Conservation (phyloP, 1,140 invertebrate species). For the Ridgeia piscesae region DNA sequence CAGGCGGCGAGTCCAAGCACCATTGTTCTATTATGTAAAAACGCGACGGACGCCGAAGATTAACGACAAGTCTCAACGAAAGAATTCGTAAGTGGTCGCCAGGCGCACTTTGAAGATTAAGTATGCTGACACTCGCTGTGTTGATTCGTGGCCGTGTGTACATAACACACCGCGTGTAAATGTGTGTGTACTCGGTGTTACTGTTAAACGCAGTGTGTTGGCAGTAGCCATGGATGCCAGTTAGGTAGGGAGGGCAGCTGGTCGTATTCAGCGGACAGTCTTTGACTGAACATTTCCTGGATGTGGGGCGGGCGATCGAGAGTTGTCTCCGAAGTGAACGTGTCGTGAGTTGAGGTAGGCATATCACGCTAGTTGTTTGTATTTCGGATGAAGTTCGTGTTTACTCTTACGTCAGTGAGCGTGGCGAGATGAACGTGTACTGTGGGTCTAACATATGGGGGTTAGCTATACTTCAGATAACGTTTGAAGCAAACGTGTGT, state of each 20-base stretch:
- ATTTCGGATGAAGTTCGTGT: neutral
- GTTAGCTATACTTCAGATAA: neutral
- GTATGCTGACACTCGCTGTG: neutral
- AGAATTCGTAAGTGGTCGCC: neutral
- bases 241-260: neutral
- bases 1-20: neutral
- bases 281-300: neutral
- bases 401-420: neutral
- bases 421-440: neutral
- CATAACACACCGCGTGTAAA: neutral
- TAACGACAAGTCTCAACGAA: neutral
- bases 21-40: neutral
- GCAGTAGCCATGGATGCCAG: neutral
- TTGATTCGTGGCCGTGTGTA: neutral
- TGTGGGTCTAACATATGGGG: neutral
- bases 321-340: neutral
- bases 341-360: neutral
- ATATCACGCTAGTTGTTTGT: neutral
- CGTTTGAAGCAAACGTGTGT: neutral
- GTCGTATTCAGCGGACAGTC: neutral
- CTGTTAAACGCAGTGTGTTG: neutral
- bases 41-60: neutral
- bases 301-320: neutral
- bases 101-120: neutral
- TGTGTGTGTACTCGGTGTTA: neutral